phyloP scores from a whole-genome alignment of 2,113 vertebrate genomes.

The Otocyon megalotis region DNA sequence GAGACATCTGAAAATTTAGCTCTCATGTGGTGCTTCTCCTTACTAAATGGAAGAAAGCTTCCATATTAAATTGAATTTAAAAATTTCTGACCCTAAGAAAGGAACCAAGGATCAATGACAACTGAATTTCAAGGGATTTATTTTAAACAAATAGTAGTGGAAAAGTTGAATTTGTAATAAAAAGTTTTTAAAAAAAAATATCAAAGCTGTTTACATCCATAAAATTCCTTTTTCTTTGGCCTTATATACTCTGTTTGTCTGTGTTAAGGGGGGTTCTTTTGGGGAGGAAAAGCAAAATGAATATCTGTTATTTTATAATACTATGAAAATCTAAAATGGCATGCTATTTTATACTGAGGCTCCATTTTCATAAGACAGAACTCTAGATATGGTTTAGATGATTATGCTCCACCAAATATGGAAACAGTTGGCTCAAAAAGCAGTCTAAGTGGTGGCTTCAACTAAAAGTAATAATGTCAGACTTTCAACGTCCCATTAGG shows the following conservation, averaged over 20 bases:
- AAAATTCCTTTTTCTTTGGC: not conserved
- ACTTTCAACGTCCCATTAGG: not conserved
- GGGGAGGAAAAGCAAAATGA: not conserved
- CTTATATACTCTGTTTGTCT: not conserved
- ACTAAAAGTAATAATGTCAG: not conserved
- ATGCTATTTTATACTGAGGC: not conserved
- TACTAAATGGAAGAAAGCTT: not conserved
- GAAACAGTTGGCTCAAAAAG: not conserved
- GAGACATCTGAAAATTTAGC: not conserved
- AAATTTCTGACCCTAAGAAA: constrained; percentile 25
- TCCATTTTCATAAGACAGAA: not conserved
- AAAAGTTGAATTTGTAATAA: constrained; percentile 29
- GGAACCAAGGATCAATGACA: not conserved
- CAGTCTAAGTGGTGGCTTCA: not conserved
- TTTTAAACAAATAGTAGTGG: constrained; percentile 1
- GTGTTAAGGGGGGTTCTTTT: not conserved
- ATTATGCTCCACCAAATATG: not conserved
- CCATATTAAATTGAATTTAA: not conserved
- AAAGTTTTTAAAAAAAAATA: not conserved
- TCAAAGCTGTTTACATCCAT: not conserved
- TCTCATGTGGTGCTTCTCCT: not conserved
- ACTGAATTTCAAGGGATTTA: not conserved
- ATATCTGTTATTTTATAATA: not conserved
- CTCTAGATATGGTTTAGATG: not conserved
- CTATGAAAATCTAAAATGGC: not conserved